Conservation (phyloP, 1,140 invertebrate genomes). For the Sipha flava region DNA sequence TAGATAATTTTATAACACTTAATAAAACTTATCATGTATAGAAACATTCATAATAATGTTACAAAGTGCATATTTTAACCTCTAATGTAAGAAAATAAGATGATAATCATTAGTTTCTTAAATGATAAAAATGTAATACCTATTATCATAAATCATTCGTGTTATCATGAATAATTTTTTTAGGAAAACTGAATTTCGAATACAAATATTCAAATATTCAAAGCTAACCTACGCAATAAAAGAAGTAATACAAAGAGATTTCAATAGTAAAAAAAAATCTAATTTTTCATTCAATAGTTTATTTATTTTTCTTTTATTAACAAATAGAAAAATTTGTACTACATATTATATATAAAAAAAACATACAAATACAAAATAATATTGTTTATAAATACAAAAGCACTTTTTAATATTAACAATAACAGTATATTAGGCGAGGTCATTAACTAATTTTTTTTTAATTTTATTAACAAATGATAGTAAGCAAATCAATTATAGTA, state of each 20-base stretch:
- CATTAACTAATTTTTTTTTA: background rate
- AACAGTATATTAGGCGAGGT: constrained; percentile 21
- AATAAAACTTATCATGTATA: no score
- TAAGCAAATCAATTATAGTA: constrained; percentile 2
- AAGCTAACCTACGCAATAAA: background rate
- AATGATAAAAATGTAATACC: no score
- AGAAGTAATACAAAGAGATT: background rate
- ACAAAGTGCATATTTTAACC: background rate
- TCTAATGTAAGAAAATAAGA: background rate
- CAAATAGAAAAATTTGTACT: constrained; percentile 22
- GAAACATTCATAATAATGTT: no score
- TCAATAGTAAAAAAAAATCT: background rate
- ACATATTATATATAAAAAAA: background rate
- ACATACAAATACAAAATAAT: constrained; percentile 1
- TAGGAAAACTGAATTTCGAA: background rate
- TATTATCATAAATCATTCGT: no score
- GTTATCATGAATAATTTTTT: no score
- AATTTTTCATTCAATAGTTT: background rate
- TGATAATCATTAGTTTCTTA: no score
- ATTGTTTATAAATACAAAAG: constrained; percentile 19
- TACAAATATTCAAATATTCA: background rate
- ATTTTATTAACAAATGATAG: background rate
- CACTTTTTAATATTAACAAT: constrained; percentile 20
- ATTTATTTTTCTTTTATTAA: constrained; percentile 9
- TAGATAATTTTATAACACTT: no score